Conservation (phyloP, 2,113 vertebrate species). For the Ictalurus furcatus region DNA sequence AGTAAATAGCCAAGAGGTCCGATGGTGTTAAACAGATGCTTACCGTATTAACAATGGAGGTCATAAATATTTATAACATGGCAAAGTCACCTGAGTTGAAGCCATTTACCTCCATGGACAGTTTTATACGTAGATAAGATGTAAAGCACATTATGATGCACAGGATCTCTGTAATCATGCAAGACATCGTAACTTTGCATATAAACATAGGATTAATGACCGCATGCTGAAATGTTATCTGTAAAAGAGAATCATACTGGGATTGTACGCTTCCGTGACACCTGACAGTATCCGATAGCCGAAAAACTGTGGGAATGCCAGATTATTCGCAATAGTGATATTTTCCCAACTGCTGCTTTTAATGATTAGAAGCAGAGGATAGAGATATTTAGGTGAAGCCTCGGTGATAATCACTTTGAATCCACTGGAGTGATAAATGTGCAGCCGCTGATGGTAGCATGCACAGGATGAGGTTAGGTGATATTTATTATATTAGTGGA, state of each 20-base stretch:
- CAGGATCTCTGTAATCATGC: not conserved
- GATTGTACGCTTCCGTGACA: not conserved
- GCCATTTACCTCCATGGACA: not conserved
- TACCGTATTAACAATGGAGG: not conserved
- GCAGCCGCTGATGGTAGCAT: conserved; percentile 11
- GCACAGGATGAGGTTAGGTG: conserved; percentile 20
- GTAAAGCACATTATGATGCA: not conserved
- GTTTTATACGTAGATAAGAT: not conserved
- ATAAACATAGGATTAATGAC: not conserved
- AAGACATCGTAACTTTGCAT: not conserved
- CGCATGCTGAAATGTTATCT: not conserved
- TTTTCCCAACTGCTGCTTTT: conserved; percentile 20
- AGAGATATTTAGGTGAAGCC: conserved; percentile 24
- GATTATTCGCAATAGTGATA: not conserved
- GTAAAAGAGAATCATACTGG: not conserved
- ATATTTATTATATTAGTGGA: not conserved
- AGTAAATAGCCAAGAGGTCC: not conserved
- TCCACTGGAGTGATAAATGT: not conserved
- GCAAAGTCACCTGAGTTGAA: not conserved
- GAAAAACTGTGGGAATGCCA: not conserved
- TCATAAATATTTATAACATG: not conserved
- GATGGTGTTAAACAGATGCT: conserved; percentile 30
- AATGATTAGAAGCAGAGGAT: conserved; percentile 29
- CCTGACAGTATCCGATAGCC: not conserved
- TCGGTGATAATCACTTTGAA: conserved; percentile 14